Evolutionary conservation across 2,113 vertebrate genomes (phyloP).

Genomic region (Rhabdornis inornatus): DNA sequence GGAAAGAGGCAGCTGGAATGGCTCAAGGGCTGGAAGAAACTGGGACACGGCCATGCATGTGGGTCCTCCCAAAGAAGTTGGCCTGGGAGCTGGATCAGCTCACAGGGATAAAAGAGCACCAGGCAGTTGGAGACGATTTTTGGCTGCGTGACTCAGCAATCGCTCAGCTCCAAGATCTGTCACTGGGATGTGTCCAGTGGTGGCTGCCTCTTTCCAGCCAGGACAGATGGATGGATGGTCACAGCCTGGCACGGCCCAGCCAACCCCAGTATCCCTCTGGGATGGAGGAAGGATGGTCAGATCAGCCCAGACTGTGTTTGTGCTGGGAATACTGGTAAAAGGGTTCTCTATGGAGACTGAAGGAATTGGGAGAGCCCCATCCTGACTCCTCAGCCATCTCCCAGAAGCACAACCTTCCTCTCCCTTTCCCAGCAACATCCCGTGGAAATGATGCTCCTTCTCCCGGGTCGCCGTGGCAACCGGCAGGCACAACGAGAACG

Average conservation of each 20-base stretch:
- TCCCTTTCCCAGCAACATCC: neutral
- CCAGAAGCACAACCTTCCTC: neutral
- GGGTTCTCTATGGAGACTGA: neutral
- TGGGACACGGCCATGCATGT: slow-evolving; percentile 15
- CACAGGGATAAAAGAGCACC: neutral
- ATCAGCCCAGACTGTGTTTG: neutral
- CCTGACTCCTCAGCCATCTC: neutral
- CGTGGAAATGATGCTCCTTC: neutral
- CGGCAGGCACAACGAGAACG: neutral
- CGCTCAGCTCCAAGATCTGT: neutral
- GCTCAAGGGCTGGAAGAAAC: slow-evolving; percentile 47
- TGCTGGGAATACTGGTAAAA: neutral
- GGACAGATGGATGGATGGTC: neutral
- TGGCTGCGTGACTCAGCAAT: accelerated
- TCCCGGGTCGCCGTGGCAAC: slow-evolving; percentile 36
- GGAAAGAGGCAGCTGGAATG: neutral
- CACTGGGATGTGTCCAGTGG: neutral
- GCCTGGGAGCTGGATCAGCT: neutral
- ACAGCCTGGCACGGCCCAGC: neutral
- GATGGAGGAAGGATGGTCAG: neutral
- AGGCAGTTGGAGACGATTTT: neutral
- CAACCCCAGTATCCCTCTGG: neutral
- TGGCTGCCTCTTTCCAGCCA: neutral
- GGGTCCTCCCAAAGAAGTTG: neutral
- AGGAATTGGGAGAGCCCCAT: neutral